phyloP scores from a whole-genome alignment of 2,888 invertebrate genomes.

The Parnassius apollo region DNA sequence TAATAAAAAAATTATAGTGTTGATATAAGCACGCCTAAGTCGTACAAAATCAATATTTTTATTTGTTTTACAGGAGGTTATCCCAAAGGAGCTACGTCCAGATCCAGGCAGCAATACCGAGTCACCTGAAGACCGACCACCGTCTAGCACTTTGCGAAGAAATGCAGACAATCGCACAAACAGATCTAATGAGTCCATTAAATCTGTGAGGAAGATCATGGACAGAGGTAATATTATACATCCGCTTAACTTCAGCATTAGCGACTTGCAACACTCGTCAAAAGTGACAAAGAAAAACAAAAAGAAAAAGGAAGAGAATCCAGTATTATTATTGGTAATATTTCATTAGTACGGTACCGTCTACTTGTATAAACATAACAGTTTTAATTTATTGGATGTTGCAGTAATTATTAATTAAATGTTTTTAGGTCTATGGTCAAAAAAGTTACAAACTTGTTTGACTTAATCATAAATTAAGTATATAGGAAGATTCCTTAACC shows the following conservation, averaged over 20 bases:
- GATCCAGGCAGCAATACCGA: constrained; percentile 85
- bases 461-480: too few relatives aligned
- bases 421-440: too few relatives aligned
- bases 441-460: too few relatives aligned
- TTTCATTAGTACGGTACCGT: too few relatives aligned
- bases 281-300: constrained; percentile 57
- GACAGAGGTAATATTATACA: constrained; percentile 72
- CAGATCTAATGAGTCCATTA: constrained; percentile 63
- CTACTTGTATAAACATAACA: too few relatives aligned
- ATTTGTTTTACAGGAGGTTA: constrained; percentile 64
- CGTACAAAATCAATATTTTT: not conserved
- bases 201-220: constrained; percentile 56
- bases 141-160: constrained; percentile 63
- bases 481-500: too few relatives aligned
- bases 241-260: constrained; percentile 74
- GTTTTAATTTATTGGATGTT: too few relatives aligned
- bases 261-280: constrained; percentile 69
- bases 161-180: constrained; percentile 53
- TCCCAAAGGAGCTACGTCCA: constrained; percentile 70
- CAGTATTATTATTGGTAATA: constrained; percentile 15
- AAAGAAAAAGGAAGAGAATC: constrained; percentile 57
- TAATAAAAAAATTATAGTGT: too few relatives aligned
- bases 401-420: too few relatives aligned
- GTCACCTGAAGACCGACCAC: constrained; percentile 82
- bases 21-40: too few relatives aligned